Evolutionary conservation across 2,797 vertebrate species (phyloP), one percentile per base, ranked within the genome.

Genomic region (Sardinella longiceps): DNA sequence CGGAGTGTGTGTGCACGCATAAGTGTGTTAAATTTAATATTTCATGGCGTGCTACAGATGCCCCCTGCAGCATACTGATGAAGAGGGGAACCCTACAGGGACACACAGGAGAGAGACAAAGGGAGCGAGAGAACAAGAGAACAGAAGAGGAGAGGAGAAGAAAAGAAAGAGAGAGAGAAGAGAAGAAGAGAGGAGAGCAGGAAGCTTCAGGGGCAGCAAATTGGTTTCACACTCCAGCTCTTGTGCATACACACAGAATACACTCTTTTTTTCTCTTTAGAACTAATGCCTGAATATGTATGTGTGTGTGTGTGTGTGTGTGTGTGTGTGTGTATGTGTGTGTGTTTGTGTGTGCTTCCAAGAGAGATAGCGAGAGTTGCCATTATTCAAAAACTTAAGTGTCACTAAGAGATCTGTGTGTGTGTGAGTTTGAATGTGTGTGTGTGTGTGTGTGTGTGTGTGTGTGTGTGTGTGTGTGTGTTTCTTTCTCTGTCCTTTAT

Each of bases 201-300:
- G 6, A 10, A 63, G 25, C 53, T 56, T 66, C 82, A 84, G 80
- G 80, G 30, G 53, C 28, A 81, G 81, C 46, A 88, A 87, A 85
- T 84, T 81, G 83, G 81, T 87, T 87, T 84, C 28, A 81, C 39
- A 30, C 66, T 66, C 85, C 37, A 82, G 83, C 84, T 84, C 84
- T 85, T 84, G 83, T 63, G 18, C 86, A 87, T 81, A 84, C 70
- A 87, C 66, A 84, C 82, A 20, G 4, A 84, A 85, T 86, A 58
- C 6, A 23, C 56, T 58, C n/a, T 7, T n/a, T 23, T 53, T 23
- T 58, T 12, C 23, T 25, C 7, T 25, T 58, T 2, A 58, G 1
- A 51, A 51, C 50, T 51, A 50, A 83, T 81, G 81, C 74, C 23
- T 83, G 82, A 77, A 80, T 66, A 37, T 81, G 85, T 74, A 80